Base-by-base conservation (phyloP, 2,888 invertebrate species). In the Trichacis sp. region DNA sequence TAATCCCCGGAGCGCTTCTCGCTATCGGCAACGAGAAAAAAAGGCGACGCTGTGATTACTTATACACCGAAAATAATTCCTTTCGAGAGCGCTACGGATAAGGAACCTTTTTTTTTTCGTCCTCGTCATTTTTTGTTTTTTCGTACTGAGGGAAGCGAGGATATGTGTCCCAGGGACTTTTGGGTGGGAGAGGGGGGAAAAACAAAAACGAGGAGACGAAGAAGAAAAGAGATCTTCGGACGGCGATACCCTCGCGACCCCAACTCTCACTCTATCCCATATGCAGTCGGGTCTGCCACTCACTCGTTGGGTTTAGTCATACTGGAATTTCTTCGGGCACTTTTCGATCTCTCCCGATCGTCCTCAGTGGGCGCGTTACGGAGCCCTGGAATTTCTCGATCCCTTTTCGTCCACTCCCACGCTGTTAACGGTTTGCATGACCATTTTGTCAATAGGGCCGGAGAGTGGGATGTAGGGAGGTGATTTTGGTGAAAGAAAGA, bases 241-340 rank as follows among this genome's bases (percentile, higher is more conserved):
- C 58, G 73, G 74, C 71, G 81, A 82, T 82, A 81, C 77, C 78
- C 76, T 70, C 71, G 69, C 78, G 78, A 79, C 77, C 81, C 75
- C 72, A 79, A 75, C 76, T 78, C 77, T 75, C 77, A 66, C 64
- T 69, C 72, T 70, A 59, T 55, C 58, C 66, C 62, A 59, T 61
- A 61, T 61, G 61, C 74, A 76, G 73, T 74, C 74, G 75, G 74
- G 4, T 75, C 80, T 80, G 81, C 80, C 82, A 83, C 75, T 82
- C 83, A 82, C 79, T 75, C 75, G 74, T 70, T 77, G 79, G 80
- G 75, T 82, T 82, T 81, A 81, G 83, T 82, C 82, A 80, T 78
- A 80, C 72, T 78, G 81, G 81, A 82, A 83, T 82, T 80, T 79
- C 77, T 70, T 68, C 61, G 57, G 61, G 59, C 53, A 64, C 69